Conservation (phyloP, 2,113 vertebrate species). For the Fregetta grallaria region DNA sequence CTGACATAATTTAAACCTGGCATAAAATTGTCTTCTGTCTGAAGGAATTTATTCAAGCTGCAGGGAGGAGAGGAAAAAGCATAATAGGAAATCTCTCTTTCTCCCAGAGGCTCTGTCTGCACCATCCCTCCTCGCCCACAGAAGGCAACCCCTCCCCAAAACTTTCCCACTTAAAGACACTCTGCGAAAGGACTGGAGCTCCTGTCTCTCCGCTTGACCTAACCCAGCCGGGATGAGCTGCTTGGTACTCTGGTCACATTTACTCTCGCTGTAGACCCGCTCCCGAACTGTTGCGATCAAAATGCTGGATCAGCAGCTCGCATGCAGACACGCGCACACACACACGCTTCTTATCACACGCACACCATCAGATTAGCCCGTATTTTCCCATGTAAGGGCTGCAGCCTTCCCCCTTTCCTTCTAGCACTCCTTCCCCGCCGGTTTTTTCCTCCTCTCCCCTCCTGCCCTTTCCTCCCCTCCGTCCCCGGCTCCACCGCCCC, state of each 20-base stretch:
- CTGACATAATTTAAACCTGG: constrained; percentile 36
- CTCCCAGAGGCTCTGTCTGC: not conserved
- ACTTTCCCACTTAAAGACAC: not conserved
- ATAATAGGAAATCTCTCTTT: not conserved
- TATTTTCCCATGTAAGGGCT: constrained; percentile 26
- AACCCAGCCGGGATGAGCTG: not conserved
- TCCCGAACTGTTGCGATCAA: not conserved
- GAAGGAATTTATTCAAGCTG: constrained; percentile 20
- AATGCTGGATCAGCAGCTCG: constrained; percentile 42
- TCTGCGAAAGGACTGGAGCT: not conserved
- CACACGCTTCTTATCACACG: not conserved
- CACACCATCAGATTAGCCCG: not conserved
- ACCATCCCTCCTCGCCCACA: not conserved
- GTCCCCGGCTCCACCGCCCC: not conserved
- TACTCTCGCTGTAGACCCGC: not conserved
- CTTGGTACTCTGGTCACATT: not conserved
- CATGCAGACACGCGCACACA: not conserved
- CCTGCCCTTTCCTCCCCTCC: not conserved
- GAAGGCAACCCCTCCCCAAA: not conserved
- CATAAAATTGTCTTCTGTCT: constrained; percentile 24
- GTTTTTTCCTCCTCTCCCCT: not conserved
- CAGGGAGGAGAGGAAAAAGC: not conserved
- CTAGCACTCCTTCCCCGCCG: not conserved
- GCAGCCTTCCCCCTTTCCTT: not conserved
- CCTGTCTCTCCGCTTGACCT: not conserved